Evolutionary conservation across 2,888 invertebrate genomes (phyloP), one percentile per base, ranked within the genome.

Genomic region (Bruchidius siliquastri): DNA sequence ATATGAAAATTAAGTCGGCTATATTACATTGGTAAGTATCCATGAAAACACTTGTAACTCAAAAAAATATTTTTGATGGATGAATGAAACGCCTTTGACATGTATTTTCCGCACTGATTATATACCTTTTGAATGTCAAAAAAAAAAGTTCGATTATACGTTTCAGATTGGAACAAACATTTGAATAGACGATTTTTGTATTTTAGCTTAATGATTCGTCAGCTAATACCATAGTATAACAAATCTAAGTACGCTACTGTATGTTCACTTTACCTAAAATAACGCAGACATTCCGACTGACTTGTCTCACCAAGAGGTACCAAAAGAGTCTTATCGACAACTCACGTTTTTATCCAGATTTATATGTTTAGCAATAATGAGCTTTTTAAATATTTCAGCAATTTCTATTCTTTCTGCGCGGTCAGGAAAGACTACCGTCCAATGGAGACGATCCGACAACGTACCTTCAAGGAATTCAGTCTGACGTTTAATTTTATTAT

Each of bases 361-460:
- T 71, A 71, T 71, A 71, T 71, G 26, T 71, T 71, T 18, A 71
- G 32, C 26, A 26, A 71, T 71, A 71, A 71, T 71, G 71, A 71
- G 71, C 71, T 71, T 71, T 71, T 71, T 32, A 71, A 71, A 71
- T 71, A 71, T 71, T 71, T 71, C 71, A 71, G 49, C 22, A 71
- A 71, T 71, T 32, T 32, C 71, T 32, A 32, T 71, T 71, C 71
- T 71, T 71, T 71, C 71, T 22, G 22, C 69, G 20, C 22, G 69
- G 49, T 49, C 49, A 13, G 49, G 13, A 49, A 49, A 13, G 49
- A 13, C 49, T 49, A 49, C 70, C 68, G 70, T 69, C 18, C 22
- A 72, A 68, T 70, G 74, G 72, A 67, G 68, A 71, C 73, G 74
- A 73, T 49, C 21, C 72, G 72, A 72, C n/a, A n/a, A 67, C 69